These are phyloP conservation scores for Dipodomys merriami DNA, from an alignment of 2,113 vertebrate species.

Conservation along the genomic window DNA sequence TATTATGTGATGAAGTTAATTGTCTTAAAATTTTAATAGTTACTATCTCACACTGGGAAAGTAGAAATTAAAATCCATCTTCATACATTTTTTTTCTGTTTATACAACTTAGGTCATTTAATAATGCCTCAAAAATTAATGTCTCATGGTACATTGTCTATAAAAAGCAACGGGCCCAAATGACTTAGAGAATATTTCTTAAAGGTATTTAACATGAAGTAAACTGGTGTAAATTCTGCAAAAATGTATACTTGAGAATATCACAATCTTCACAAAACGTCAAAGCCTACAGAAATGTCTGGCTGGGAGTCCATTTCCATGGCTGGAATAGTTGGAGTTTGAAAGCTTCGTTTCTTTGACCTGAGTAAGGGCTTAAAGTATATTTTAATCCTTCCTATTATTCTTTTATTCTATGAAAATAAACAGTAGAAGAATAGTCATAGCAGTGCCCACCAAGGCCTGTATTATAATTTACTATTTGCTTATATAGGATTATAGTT, in stretches of 20 bases:
- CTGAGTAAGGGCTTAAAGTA: background rate
- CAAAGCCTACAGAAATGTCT: background rate
- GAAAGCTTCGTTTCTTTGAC: background rate
- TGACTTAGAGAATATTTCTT: constrained; percentile 24
- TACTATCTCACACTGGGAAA: constrained; percentile 19
- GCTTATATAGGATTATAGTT: background rate
- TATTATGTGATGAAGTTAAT: background rate
- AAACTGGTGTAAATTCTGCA: background rate
- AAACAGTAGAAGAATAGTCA: background rate
- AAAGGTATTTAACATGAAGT: constrained; percentile 19
- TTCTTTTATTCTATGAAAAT: background rate
- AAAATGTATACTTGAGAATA: background rate
- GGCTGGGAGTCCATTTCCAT: no score
- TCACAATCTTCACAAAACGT: background rate
- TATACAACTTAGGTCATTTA: constrained; percentile 18
- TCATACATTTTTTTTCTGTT: background rate
- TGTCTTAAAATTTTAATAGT: constrained; percentile 35
- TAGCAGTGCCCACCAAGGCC: background rate
- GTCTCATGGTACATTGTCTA: background rate
- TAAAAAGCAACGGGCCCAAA: background rate
- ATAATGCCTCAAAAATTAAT: constrained; percentile 38
- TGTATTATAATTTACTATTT: background rate
- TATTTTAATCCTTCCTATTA: background rate
- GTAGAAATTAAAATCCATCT: constrained; percentile 29
- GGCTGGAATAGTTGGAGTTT: background rate